Conservation (phyloP, 2,797 vertebrate genomes). For the Sarcophilus harrisii region DNA sequence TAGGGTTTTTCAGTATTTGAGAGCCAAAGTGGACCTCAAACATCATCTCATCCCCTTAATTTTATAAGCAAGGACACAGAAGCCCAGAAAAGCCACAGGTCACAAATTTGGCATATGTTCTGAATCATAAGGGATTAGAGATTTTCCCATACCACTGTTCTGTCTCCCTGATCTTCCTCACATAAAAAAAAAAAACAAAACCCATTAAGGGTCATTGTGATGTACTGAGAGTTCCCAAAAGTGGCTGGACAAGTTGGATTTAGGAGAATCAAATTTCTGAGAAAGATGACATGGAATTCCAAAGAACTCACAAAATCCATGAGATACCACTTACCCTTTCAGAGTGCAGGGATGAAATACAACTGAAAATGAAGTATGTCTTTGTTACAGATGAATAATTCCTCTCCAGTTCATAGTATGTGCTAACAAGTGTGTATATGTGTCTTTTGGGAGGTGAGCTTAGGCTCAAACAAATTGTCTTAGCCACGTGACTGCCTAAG, state of each 20-base stretch:
- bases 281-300: background rate
- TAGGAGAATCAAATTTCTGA: background rate
- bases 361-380: background rate
- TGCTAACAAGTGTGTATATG: background rate
- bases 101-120: background rate
- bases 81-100: background rate
- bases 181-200: background rate
- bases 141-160: background rate
- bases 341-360: background rate
- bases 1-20: slow-evolving; percentile 63
- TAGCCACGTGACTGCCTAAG: background rate
- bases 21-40: background rate
- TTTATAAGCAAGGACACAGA: background rate
- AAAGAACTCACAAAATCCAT: background rate
- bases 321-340: background rate
- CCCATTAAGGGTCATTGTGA: background rate
- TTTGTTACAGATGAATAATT: background rate
- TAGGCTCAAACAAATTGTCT: background rate
- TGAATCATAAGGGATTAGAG: background rate
- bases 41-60: background rate
- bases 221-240: background rate
- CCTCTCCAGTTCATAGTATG: background rate
- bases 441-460: background rate
- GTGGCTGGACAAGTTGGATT: background rate
- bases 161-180: background rate